Evolutionary conservation across 2,113 vertebrate species (phyloP).

Genomic region (Pluvianellus socialis): DNA sequence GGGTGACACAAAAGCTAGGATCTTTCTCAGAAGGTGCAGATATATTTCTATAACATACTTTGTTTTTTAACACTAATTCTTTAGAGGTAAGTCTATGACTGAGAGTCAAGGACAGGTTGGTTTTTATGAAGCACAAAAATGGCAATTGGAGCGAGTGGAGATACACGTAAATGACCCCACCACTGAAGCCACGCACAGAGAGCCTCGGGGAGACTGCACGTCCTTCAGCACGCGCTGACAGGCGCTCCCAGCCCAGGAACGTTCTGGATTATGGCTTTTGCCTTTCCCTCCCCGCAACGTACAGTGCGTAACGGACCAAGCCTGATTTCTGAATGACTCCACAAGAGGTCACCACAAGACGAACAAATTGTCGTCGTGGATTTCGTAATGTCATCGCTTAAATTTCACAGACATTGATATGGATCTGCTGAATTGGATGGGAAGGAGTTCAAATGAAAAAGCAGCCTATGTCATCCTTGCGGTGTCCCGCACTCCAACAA

Average conservation of each 20-base stretch:
- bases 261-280: background rate
- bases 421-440: background rate
- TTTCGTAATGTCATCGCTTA: slow-evolving; percentile 11
- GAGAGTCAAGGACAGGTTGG: background rate
- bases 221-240: background rate
- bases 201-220: rapidly evolving
- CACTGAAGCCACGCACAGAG: background rate
- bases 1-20: slow-evolving; percentile 23
- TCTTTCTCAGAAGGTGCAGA: background rate
- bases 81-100: background rate
- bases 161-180: background rate
- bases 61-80: background rate
- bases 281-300: background rate
- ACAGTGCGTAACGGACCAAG: rapidly evolving
- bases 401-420: background rate
- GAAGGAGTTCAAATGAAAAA: background rate
- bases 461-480: background rate
- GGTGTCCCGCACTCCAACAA: background rate
- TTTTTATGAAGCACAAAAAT: background rate
- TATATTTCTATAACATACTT: background rate
- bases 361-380: slow-evolving; percentile 23
- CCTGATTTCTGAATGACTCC: slow-evolving; percentile 46
- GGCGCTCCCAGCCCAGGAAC: background rate
- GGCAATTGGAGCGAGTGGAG: background rate
- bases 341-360: slow-evolving; percentile 54